Evolutionary conservation across 1,140 invertebrate genomes (phyloP).

Genomic region (Subanguina moxae): DNA sequence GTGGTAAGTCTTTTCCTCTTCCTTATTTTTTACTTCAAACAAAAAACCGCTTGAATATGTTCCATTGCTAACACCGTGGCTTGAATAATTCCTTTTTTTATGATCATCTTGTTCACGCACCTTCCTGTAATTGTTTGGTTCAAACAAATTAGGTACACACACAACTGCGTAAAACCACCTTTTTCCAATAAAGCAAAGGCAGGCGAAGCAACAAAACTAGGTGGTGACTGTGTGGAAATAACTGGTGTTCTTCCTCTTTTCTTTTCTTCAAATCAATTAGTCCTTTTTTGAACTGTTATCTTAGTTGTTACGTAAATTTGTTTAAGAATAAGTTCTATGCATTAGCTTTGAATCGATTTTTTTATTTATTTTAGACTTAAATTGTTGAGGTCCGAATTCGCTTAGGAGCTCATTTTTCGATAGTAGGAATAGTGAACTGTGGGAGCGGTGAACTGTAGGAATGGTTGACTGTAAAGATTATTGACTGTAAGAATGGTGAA

Average conservation of each 20-base stretch:
- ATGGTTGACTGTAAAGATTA: too few species aligned
- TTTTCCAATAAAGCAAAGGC: neutral
- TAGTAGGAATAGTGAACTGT: too few species aligned
- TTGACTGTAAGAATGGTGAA: too few species aligned
- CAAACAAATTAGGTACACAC: too few species aligned
- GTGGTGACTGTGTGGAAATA: too few species aligned
- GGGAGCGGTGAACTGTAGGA: too few species aligned
- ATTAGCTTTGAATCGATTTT: neutral
- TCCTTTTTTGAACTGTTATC: neutral
- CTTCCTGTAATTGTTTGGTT: neutral
- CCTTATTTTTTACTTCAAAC: neutral
- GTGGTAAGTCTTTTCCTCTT: neutral
- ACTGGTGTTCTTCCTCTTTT: neutral
- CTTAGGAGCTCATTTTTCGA: too few species aligned
- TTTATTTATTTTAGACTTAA: too few species aligned
- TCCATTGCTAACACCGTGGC: neutral
- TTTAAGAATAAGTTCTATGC: neutral
- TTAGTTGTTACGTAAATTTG: neutral
- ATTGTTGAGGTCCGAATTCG: too few species aligned
- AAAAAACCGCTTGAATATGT: neutral
- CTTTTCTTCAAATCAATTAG: neutral
- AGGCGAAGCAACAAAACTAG: too few species aligned
- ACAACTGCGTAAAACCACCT: too few species aligned
- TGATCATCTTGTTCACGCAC: neutral
- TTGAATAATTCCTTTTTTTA: neutral